phyloP scores from a whole-genome alignment of 2,888 invertebrate species.

The Heteromyza rotundicornis region DNA sequence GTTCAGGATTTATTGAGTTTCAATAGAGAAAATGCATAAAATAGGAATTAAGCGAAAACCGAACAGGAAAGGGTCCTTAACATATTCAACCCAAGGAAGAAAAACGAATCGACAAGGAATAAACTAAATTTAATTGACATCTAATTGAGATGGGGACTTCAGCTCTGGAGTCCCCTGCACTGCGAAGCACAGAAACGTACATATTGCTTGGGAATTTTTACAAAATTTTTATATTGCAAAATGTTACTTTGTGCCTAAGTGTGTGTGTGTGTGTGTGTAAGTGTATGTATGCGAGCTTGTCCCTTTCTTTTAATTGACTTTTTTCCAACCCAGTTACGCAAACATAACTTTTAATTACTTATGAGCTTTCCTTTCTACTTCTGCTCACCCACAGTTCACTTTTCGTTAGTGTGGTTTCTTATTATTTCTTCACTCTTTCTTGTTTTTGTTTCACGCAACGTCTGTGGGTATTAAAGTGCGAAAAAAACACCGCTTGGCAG shows the following conservation, averaged over 20 bases:
- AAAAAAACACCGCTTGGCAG: neutral
- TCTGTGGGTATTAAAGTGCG: neutral
- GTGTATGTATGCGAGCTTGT: neutral
- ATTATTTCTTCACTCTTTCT: too few relatives aligned
- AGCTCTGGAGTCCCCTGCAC: too few relatives aligned
- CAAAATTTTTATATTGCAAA: too few relatives aligned
- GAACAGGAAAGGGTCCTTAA: too few relatives aligned
- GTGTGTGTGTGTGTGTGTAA: too few relatives aligned
- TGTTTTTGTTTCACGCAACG: neutral
- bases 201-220: too few relatives aligned
- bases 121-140: slow-evolving; percentile 21
- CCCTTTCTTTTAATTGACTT: slow-evolving; percentile 17
- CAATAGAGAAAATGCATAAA: neutral
- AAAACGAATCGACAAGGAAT: too few relatives aligned
- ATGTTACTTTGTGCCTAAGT: too few relatives aligned
- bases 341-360: slow-evolving; percentile 30
- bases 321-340: slow-evolving; percentile 16
- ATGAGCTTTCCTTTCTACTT: slow-evolving; percentile 8
- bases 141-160: slow-evolving; percentile 16
- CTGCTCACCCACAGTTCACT: too few relatives aligned
- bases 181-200: too few relatives aligned
- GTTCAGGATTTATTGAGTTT: neutral
- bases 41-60: neutral
- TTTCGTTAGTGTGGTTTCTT: too few relatives aligned
- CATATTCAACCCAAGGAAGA: too few relatives aligned